Evolutionary conservation across 2,113 vertebrate genomes (phyloP), one percentile per base, ranked within the genome.

Genomic region (Stegostoma tigrinum): DNA sequence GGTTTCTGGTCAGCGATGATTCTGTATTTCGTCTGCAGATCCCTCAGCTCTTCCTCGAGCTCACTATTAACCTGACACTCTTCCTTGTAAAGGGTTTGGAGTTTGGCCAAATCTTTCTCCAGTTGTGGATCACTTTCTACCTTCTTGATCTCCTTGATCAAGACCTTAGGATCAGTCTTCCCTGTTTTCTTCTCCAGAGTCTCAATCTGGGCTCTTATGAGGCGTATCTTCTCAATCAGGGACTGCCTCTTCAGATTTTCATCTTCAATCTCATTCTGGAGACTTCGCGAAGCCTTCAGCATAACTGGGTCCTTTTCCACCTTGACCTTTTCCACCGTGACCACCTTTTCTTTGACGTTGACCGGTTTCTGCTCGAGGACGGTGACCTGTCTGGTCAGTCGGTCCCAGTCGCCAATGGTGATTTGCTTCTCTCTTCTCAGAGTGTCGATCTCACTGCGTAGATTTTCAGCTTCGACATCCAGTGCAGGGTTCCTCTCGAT

Each of bases 71-170:
- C 97, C 30, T 96, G 96, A 95, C 52, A 97, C 95, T 98, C 98
- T 48, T 97, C 97, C 94, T 98, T 98, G 4, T 99, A 96, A 72
- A 95, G 96, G 70, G 93, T 96, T 95, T 96, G 97, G 95, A 99
- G 97, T 95, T 96, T 97, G 95, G 97, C 96, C 7, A 97, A 97
- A 96, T 99, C 98, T 72, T 48, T 97, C 95, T 99, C 93, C 30
- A 99, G 98, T 55, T 98, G 97, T 0, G 98, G 98, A 96, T 99
- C 98, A 96, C 98, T 98, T 97, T 99, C 99, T 85, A 99, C 97
- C 96, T 97, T 98, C 97, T 98, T 99, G 66, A 99, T 97, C 96
- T 99, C 99, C 96, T 99, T 99, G 66, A 98, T 98, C 66, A 99
- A 97, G 96, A 99, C 96, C 96, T 99, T 99, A 5, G 99, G 99